Evolutionary conservation across 2,888 invertebrate species (phyloP), one percentile per base, ranked within the genome.

Genomic region (Idaea biselata): DNA sequence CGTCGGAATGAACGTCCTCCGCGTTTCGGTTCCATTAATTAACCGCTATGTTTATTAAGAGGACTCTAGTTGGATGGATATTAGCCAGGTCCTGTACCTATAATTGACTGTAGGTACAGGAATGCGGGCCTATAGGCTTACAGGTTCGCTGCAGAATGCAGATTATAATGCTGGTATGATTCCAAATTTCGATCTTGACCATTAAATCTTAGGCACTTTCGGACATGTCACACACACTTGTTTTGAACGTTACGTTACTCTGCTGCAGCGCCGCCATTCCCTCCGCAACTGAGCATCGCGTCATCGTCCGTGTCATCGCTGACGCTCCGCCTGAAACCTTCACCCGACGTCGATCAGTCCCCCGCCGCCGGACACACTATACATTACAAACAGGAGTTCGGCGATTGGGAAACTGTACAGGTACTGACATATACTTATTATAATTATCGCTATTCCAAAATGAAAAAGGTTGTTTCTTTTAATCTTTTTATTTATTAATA

Each of bases 371-470:
- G 98, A 0, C 98, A 98, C 89, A 97, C 97, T 32, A 94, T 99
- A 69, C 97, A 97, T 82, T 98, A 97, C 93, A 98, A 98, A 83
- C 97, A 97, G 62, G 98, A 98, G 87, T 98, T 98, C 80, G 98
- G 98, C 17, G 97, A 97, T 80, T 98, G 98, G 98, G 97, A 97
- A 89, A 97, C 96, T 8, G 95, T 96, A 65, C 97, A 97, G 91
- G 93, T 94, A 65, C 78, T 14, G 5, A 54, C 18, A 16, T n/a
- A n/a, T n/a, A n/a, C n/a, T n/a, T n/a, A n/a, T n/a, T n/a, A n/a
- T n/a, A n/a, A n/a, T n/a, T n/a, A n/a, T n/a, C n/a, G n/a, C n/a
- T n/a, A n/a, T n/a, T n/a, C n/a, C n/a, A n/a, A n/a, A n/a, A n/a
- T 25, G 25, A 25, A 25, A 5, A 25, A 1, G 5, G 25, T 25